These are phyloP conservation scores for Alcis repandata DNA, from an alignment of 2,888 invertebrate genomes.

Conservation along the genomic window DNA sequence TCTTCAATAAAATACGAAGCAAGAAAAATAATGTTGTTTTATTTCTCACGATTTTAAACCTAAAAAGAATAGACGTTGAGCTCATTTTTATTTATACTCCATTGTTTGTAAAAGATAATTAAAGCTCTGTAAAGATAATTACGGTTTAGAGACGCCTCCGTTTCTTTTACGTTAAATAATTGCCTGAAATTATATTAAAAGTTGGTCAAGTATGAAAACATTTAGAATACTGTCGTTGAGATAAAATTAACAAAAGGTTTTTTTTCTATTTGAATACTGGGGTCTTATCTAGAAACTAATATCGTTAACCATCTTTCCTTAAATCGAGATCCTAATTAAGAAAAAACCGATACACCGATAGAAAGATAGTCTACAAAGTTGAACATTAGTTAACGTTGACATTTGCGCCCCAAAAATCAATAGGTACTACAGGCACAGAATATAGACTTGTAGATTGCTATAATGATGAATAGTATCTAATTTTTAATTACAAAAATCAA, in stretches of 20 bases:
- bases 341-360: no score
- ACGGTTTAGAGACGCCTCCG: slow-evolving; percentile 32
- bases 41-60: slow-evolving; percentile 31
- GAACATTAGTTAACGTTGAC: no score
- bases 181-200: slow-evolving; percentile 42
- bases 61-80: slow-evolving; percentile 18
- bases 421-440: no score
- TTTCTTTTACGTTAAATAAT: slow-evolving; percentile 40
- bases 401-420: no score
- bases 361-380: no score
- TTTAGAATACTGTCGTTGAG: slow-evolving; percentile 11
- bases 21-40: slow-evolving; percentile 49
- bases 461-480: no score
- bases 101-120: slow-evolving; percentile 43
- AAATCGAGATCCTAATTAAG: no score
- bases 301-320: no score
- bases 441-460: no score
- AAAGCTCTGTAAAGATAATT: slow-evolving; percentile 41
- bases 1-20: slow-evolving; percentile 80
- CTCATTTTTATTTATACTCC: slow-evolving; percentile 40
- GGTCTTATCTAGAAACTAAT: no score
- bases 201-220: slow-evolving; percentile 29
- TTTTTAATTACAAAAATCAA: no score
- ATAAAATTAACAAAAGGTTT: slow-evolving; percentile 12
- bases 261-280: not conserved